Conservation (phyloP, 2,797 vertebrate genomes). For the Ctenopoma kingsleyae region DNA sequence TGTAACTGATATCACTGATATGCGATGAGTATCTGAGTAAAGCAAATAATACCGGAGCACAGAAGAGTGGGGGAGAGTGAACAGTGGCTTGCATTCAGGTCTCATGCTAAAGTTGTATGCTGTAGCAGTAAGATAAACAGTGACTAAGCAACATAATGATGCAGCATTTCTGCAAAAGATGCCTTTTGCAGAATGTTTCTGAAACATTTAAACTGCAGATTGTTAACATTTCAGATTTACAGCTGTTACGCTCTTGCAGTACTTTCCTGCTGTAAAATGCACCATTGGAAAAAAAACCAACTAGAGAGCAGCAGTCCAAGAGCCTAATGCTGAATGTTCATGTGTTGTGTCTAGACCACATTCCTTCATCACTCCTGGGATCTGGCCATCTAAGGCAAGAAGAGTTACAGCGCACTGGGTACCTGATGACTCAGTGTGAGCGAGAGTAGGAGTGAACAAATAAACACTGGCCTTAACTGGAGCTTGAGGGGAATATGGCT, state of each 20-base stretch:
- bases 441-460: constrained; percentile 75
- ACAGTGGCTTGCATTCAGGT: too few species aligned
- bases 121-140: not conserved
- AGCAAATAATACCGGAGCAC: not conserved
- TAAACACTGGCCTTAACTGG: constrained; percentile 79
- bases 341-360: constrained; percentile 81
- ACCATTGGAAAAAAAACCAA: constrained; percentile 40
- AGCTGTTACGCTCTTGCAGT: constrained; percentile 7
- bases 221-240: constrained; percentile 23
- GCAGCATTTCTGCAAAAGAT: constrained; percentile 13
- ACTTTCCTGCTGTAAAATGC: constrained; percentile 44
- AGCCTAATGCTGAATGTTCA: constrained; percentile 50
- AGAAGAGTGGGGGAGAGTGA: too few species aligned
- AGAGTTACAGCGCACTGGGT: constrained; percentile 65
- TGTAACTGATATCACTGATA: too few species aligned
- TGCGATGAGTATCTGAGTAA: not conserved
- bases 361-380: constrained; percentile 79
- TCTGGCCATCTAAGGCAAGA: constrained; percentile 83
- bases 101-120: not conserved
- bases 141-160: constrained; percentile 1
- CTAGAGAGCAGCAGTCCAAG: constrained; percentile 14
- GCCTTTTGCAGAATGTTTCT: too few species aligned
- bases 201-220: constrained; percentile 8
- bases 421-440: constrained; percentile 74
- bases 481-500: constrained; percentile 65